phyloP scores from a whole-genome alignment of 2,888 invertebrate genomes.

The Iselma pallidipennis region DNA sequence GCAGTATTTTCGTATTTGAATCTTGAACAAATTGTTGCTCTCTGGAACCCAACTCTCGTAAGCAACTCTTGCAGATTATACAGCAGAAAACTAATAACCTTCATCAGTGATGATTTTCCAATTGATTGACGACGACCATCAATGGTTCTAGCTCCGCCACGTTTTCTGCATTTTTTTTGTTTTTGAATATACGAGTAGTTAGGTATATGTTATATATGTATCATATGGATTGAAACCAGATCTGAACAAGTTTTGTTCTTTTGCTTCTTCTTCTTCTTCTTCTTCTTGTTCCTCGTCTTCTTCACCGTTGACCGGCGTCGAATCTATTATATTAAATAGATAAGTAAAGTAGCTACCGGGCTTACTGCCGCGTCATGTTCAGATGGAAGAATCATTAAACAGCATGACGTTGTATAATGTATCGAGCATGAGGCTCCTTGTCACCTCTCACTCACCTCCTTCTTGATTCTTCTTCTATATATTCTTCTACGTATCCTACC shows the following conservation, averaged over 20 bases:
- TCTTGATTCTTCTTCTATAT: background rate
- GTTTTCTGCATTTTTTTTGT: slow-evolving; percentile 12
- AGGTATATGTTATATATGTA: background rate
- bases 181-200: background rate
- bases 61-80: slow-evolving; percentile 18
- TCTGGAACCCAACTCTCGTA: too few relatives aligned
- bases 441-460: slow-evolving; percentile 20
- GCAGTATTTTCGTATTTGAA: too few relatives aligned
- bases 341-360: slow-evolving; percentile 56
- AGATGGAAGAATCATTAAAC: slow-evolving; percentile 53
- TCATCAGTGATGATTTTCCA: slow-evolving; percentile 13
- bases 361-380: slow-evolving; percentile 51
- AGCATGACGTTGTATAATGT: slow-evolving; percentile 46
- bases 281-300: background rate
- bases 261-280: slow-evolving; percentile 3
- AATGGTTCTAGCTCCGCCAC: slow-evolving; percentile 13
- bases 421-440: slow-evolving; percentile 22
- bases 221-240: background rate
- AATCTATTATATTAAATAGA: slow-evolving; percentile 55
- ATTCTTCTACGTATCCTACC: slow-evolving; percentile 4
- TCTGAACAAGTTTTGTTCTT: slow-evolving; percentile 12
- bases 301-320: slow-evolving; percentile 45
- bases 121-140: slow-evolving; percentile 9
- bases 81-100: slow-evolving; percentile 24
- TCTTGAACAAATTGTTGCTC: too few relatives aligned